Evolutionary conservation across 2,113 vertebrate species (phyloP).

Genomic region (Strix uralensis): DNA sequence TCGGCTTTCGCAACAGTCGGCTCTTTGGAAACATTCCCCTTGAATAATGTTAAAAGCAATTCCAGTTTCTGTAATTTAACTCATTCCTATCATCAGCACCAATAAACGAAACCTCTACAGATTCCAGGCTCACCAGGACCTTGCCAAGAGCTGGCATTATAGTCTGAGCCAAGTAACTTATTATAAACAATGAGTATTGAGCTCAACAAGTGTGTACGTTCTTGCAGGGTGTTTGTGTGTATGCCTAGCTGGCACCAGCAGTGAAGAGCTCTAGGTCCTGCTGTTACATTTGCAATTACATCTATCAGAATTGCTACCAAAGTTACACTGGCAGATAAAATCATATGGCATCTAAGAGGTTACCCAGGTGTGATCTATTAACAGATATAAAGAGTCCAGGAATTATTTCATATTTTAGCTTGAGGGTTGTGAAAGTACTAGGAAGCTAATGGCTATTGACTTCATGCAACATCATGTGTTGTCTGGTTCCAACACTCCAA

Average conservation of each 20-base stretch:
- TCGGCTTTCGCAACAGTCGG: background rate
- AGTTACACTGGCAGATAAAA: background rate
- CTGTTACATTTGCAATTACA: background rate
- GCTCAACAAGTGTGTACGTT: background rate
- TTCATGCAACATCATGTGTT: fast-evolving
- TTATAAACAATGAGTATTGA: background rate
- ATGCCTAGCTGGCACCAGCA: background rate
- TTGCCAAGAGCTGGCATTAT: conserved; percentile 29
- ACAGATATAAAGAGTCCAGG: background rate
- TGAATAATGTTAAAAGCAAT: conserved; percentile 39
- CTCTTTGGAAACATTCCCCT: conserved; percentile 23
- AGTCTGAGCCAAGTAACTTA: conserved; percentile 8
- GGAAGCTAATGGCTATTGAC: background rate
- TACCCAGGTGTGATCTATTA: background rate
- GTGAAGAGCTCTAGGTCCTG: background rate
- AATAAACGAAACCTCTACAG: conserved; percentile 13
- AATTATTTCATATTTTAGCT: background rate
- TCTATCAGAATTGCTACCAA: background rate
- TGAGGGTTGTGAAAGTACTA: background rate
- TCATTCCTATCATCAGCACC: conserved; percentile 45
- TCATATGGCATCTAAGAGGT: background rate
- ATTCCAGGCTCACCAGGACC: conserved; percentile 15
- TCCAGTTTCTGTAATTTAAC: conserved; percentile 53
- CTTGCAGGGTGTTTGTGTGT: background rate
- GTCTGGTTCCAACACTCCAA: background rate